Base-by-base conservation (phyloP, 2,888 invertebrate species). In the Trachelus tabidus region DNA sequence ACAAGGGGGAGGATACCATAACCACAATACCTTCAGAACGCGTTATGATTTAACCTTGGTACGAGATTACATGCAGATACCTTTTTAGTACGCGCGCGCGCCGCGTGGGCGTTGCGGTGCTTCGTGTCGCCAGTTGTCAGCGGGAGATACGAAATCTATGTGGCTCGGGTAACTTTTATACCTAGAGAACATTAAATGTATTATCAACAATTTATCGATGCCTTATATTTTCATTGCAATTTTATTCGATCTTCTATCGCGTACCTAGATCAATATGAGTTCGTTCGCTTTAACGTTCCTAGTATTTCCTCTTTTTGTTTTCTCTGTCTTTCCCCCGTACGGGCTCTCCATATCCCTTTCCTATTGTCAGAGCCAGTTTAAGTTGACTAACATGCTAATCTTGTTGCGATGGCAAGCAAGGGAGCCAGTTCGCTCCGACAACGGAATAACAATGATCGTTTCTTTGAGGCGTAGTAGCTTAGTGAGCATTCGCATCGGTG, bases 401-500 rank as follows among this genome's bases (percentile, higher is more conserved):
- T 75, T 68, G 75, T 68, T 75, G 12, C 11, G 75, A 75, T 68
- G 75, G 68, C 68, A 11, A 34, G 11, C 68, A 40, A 75, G 75
- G 68, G 12, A 74, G 35, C 74, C 74, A 35, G 75, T 75, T 68
- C 75, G 68, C 6, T 34, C 71, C 23, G 71, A 71, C 31, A 30
- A 3, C 23, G 68, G 75, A 75, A 75, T 75, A 40, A 75, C 75
- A 75, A 75, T 75, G 75, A 56, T 68, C 75, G n/a, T 75, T 69
- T 56, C 56, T 75, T 75, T 31, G 71, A 31, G 71, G 30, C 71
- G 71, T 34, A 34, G 71, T 12, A 71, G 56, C 56, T 56, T 9
- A 71, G 71, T 23, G 71, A 33, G 71, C 12, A 71, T 71, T 31
- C 15, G 15, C 71, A 15, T 71, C 71, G 71, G 23, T 71, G 71